Conservation (phyloP, 2,888 invertebrate species). For the Pristionchus fissidentatus region DNA sequence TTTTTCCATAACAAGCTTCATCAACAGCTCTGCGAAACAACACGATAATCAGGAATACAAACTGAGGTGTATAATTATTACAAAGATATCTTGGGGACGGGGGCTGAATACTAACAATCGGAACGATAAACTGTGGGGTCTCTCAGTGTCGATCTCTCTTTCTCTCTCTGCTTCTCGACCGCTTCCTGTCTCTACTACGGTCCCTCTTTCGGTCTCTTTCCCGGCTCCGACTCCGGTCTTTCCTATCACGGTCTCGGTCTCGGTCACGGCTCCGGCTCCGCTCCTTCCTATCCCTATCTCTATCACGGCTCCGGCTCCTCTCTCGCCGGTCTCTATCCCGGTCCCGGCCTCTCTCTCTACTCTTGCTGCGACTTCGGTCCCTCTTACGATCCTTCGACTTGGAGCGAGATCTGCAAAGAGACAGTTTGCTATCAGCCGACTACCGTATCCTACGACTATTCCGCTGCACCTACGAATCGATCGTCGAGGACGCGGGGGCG, state of each 20-base stretch:
- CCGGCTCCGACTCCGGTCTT: conserved; percentile 38
- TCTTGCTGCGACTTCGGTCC: background rate
- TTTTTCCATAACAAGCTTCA: too few species aligned
- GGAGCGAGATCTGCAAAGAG: conserved; percentile 30
- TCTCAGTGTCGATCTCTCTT: conserved; percentile 8
- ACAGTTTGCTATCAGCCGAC: background rate
- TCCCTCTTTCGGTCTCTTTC: conserved; percentile 43
- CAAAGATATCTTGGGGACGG: background rate
- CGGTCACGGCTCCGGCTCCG: conserved; percentile 28
- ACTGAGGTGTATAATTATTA: background rate
- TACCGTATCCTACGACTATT: background rate
- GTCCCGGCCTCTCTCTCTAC: background rate
- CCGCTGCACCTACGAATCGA: conserved; percentile 15
- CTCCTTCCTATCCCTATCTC: background rate
- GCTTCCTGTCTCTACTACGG: background rate
- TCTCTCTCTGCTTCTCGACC: conserved; percentile 8
- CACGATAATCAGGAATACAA: too few species aligned
- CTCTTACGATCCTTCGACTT: conserved; percentile 14
- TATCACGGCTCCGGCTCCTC: conserved; percentile 33
- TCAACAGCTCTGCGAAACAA: too few species aligned
- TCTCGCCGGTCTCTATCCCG: background rate
- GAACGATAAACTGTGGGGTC: background rate
- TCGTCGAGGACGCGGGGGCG: background rate
- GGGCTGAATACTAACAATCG: background rate
- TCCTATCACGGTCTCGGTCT: background rate